Conservation (phyloP, 2,797 vertebrate genomes). For the Columba guinea region DNA sequence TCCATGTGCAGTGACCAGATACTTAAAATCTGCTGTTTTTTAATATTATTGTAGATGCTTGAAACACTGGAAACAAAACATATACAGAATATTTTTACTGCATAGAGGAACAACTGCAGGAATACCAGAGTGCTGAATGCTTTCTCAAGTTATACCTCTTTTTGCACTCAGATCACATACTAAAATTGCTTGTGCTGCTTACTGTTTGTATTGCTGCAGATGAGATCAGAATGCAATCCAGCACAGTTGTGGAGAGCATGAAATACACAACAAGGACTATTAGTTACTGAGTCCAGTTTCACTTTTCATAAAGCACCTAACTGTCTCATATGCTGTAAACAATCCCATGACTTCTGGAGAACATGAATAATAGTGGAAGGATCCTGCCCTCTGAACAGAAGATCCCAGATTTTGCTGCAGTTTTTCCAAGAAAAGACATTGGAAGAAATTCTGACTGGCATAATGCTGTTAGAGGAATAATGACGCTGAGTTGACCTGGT, state of each 20-base stretch:
- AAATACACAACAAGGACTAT: background rate
- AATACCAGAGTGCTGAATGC: background rate
- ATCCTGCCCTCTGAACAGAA: background rate
- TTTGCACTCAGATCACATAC: background rate
- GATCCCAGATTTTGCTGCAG: background rate
- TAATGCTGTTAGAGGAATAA: background rate
- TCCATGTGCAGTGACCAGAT: background rate
- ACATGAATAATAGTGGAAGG: background rate
- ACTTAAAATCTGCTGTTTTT: background rate
- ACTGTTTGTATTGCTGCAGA: background rate
- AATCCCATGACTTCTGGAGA: background rate
- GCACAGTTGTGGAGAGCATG: background rate
- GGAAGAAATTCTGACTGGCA: background rate
- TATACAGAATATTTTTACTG: background rate
- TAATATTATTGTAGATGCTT: background rate
- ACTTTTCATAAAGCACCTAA: background rate
- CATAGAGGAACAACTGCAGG: background rate
- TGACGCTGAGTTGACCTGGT: background rate
- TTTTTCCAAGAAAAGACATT: background rate
- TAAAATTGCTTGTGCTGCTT: background rate
- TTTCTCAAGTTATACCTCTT: background rate
- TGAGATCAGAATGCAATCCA: constrained; percentile 11
- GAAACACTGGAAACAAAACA: background rate
- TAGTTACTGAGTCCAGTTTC: background rate
- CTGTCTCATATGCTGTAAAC: background rate